phyloP scores from a whole-genome alignment of 2,113 vertebrate species.

The Urocolius indicus region DNA sequence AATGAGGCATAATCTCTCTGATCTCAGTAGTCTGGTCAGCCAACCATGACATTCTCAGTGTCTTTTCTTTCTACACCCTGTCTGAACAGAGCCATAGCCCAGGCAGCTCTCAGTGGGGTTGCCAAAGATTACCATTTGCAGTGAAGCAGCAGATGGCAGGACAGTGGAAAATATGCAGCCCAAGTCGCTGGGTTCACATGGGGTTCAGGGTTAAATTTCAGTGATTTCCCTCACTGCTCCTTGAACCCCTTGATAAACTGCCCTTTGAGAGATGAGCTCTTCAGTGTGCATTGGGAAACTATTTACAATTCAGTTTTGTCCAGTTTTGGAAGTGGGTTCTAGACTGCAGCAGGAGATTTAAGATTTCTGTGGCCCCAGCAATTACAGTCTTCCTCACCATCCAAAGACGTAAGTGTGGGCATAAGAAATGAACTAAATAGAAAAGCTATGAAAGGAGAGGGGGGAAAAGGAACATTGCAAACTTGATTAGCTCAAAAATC shows the following conservation, averaged over 20 bases:
- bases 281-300: neutral
- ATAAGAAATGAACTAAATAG: neutral
- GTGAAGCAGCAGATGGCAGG: conserved; percentile 70
- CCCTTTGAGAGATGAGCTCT: neutral
- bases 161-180: conserved; percentile 64
- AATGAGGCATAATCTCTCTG: conserved; percentile 84
- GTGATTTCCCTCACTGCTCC: conserved; percentile 6
- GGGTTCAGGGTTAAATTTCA: conserved; percentile 79
- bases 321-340: neutral
- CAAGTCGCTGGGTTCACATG: conserved; percentile 67
- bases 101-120: conserved; percentile 77
- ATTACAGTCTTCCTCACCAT: neutral
- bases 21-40: conserved; percentile 79
- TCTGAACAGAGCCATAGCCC: conserved; percentile 76
- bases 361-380: neutral
- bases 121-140: conserved; percentile 73
- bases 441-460: neutral
- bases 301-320: neutral
- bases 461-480: neutral
- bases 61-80: conserved; percentile 81
- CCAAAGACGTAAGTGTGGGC: neutral
- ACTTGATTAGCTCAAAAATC: neutral
- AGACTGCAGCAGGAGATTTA: conserved; percentile 7
- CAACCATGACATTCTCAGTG: conserved; percentile 81
- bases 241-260: neutral